Base-by-base conservation (phyloP, 2,113 vertebrate genomes). In the Chiloscyllium plagiosum region DNA sequence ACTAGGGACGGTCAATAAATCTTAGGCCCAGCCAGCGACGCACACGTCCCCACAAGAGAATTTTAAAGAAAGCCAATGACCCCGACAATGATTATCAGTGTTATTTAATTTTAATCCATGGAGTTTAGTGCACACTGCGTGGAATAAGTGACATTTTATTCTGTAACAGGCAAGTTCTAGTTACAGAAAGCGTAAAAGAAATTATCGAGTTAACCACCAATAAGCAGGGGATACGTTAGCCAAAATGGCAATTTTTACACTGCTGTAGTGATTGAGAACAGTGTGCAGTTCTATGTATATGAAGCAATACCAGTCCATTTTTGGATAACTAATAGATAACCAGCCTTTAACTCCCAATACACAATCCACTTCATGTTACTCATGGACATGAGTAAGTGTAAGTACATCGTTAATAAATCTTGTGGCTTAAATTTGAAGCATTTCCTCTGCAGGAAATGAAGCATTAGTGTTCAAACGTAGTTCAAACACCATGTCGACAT, bases 381-480 rank as follows among this genome's bases (percentile, higher is more conserved):
- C 8, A 29, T 89, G 0, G 22, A 95, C 26, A 95, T 72, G 22
- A 37, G 66, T 52, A 69, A 72, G 24, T 95, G 29, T 72, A 68
- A 72, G 10, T 17, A 95, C 68, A 76, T 52, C 68, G 72, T 68
- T 33, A 52, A 6, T 72, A 12, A 42, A 95, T 76, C 42, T 52
- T 69, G 47, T 70, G 70, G 72, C 50, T 33, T 26, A 72, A 76
- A 72, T 95, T 69, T 95, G 94, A 47, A 95, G 24, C 10, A 95
- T 72, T 33, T 95, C 69, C 94, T 69, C 50, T 47, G 47, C 0
- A 72, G 69, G 94, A 95, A 95, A 47, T 95, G 42, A 95, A 72
- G 56, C 56, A 61, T 61, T 33, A 26, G 52, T 72, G 22, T 72
- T 72, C 37, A 47, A 76, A 33, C 33, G 69, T n/a, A 33, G 22